These are phyloP conservation scores for Pachydiplax longipennis DNA, from an alignment of 2,888 invertebrate species.

Conservation along the genomic window DNA sequence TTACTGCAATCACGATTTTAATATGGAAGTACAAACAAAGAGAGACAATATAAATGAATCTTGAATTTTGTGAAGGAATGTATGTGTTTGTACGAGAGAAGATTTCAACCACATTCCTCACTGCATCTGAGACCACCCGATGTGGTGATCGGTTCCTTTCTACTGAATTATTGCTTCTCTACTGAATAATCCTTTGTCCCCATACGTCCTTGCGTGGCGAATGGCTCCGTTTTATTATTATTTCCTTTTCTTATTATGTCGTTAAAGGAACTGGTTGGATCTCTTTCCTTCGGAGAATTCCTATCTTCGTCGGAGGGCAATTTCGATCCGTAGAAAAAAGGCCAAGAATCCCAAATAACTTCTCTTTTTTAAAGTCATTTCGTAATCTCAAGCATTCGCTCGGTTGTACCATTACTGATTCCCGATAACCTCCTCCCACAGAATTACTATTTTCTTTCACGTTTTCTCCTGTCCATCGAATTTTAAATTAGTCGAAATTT, in stretches of 20 bases:
- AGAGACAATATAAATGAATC: too few species aligned
- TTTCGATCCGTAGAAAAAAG: neutral
- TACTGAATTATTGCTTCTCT: neutral
- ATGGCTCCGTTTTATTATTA: neutral
- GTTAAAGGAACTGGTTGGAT: neutral
- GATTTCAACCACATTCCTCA: too few species aligned
- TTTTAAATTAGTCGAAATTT: neutral
- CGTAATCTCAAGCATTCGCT: neutral
- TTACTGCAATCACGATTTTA: too few species aligned
- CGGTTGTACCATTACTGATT: neutral
- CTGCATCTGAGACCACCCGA: neutral
- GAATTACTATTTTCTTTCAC: neutral
- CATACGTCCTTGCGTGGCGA: neutral
- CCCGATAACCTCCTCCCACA: neutral
- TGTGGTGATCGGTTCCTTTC: neutral
- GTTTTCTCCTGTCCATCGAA: neutral
- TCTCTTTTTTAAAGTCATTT: neutral
- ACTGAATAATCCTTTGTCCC: neutral
- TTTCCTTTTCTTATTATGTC: neutral
- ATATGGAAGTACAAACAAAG: too few species aligned
- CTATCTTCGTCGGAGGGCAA: neutral
- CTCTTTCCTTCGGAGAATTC: neutral
- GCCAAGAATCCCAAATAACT: neutral
- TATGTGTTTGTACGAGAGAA: too few species aligned
- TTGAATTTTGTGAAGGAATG: too few species aligned